A percentile compares a stretch with the other conserved stretches of the same genome.
Evolutionary conservation across 2,797 vertebrate genomes (phyloP).

Genomic region (Chaenodraco wilsoni): DNA sequence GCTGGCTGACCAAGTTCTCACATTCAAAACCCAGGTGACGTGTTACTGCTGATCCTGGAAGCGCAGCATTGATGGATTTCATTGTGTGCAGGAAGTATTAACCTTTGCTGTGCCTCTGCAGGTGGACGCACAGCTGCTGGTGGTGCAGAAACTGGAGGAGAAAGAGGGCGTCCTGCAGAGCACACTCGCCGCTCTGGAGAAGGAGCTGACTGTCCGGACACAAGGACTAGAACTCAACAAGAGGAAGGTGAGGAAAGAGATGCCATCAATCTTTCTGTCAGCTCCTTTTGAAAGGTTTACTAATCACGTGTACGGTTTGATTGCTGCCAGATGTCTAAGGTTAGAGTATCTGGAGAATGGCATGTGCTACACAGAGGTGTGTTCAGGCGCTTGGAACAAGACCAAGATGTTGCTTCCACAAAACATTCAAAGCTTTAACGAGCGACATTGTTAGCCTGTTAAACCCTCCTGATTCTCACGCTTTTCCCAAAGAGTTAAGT

Average conservation of each 20-base stretch:
- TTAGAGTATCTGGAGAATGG: slow-evolving; percentile 12
- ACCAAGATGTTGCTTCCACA: slow-evolving; percentile 1
- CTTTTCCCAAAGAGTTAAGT: neutral
- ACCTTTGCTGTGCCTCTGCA: slow-evolving; percentile 55
- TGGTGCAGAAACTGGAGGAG: slow-evolving; percentile 93
- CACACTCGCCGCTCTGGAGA: slow-evolving; percentile 88
- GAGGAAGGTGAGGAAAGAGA: slow-evolving; percentile 86
- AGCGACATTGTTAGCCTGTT: slow-evolving; percentile 5
- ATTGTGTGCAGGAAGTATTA: neutral
- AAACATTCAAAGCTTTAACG: slow-evolving; percentile 8
- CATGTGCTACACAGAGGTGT: neutral
- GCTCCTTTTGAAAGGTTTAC: neutral
- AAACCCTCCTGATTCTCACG: slow-evolving; percentile 4
- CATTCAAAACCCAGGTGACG: slow-evolving; percentile 92
- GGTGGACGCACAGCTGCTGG: slow-evolving; percentile 93
- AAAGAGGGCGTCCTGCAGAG: slow-evolving; percentile 93
- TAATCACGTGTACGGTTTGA: slow-evolving; percentile 9
- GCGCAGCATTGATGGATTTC: neutral
- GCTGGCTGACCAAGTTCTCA: slow-evolving; percentile 92
- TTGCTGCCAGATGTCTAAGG: slow-evolving; percentile 38
- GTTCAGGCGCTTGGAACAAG: slow-evolving; percentile 11
- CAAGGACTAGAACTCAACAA: slow-evolving; percentile 94
- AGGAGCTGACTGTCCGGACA: slow-evolving; percentile 88
- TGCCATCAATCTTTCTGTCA: slow-evolving; percentile 1
- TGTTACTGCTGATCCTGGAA: neutral